Base-by-base conservation (phyloP, 1,140 invertebrate genomes). In the Acromyrmex charruanus region DNA sequence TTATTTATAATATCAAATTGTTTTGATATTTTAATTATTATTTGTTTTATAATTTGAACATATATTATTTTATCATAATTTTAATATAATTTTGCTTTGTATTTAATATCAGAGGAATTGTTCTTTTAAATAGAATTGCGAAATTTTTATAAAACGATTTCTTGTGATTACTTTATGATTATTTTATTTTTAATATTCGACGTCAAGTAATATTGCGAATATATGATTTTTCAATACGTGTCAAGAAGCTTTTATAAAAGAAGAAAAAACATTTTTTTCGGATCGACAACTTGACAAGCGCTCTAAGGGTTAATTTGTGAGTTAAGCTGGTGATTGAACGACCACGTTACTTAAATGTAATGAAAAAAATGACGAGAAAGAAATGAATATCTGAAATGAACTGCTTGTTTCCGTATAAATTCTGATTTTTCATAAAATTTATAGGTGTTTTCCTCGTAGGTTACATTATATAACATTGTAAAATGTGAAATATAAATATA, bases 131-230 rank as follows among this genome's bases (percentile, higher is more conserved):
- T 51, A 16, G 6, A 71, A 14, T 25, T 28, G 44, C 21, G 2
- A 49, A 16, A 68, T 0, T 71, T 71, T 71, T 16, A 14, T 44
- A 21, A 69, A 69, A 12, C 14, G 0, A 44, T 2, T 71, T 71
- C n/a, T 49, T 3, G n/a, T 49, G 39, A 18, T 44, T 68, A 10
- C 66, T 71, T 66, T 68, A 2, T 58, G 7, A 58, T 75, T 58
- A 75, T 39, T 75, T 18, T 7, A 7, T 21, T 74, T 75, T 75
- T 6, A 35, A 75, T 35, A 75, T 55, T n/a, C 9, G n/a, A 71
- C 3, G 3, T 49, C 14, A 9, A 49, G 25, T n/a, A 65, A 65
- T 14, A 28, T 79, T n/a, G 18, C 44, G n/a, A 49, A 65, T 21
- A 79, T 79, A 77, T 2, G 9, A 10, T 77, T 28, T 59, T 63